Evolutionary conservation across 2,888 invertebrate genomes (phyloP), one percentile per base, ranked within the genome.

Genomic region (Leucophenga montana): DNA sequence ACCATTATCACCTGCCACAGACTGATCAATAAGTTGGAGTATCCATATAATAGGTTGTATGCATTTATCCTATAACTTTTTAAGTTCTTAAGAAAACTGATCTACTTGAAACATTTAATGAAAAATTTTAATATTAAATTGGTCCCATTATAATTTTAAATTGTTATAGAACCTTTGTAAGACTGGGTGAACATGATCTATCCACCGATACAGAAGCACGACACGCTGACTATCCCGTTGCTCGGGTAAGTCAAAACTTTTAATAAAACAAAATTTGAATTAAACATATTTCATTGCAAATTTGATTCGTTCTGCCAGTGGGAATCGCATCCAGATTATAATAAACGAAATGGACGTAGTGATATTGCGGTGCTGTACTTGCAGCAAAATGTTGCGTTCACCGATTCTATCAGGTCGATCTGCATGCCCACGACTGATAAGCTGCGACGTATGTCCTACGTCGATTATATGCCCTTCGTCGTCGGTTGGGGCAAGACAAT

Each of bases 331-430:
- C 78, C 86, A 0, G 44, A 78, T 0, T 88, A 89, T 46, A 83
- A 80, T 64, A 57, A 69, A 1, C 70, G 71, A 0, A 87, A 91
- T 22, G 93, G 91, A 78, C 92, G 91, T 59, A 94, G 94, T 79
- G 97, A 97, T 85, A 93, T 97, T 70, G 96, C 94, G 0, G 85
- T 97, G 1, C 86, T 97, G 0, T 91, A 91, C 70, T 87, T 96
- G 65, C 88, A 90, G 3, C 82, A 87, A 0, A 90, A 92, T 1
- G 91, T 93, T 0, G 77, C 88, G 1, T 92, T 92, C 71, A 89
- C 92, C 6, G 95, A 87, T 14, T 83, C 90, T 27, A 92, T 95
- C 66, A 89, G 89, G 74, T 95, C 95, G 0, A 92, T 96, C 75
- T 96, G 96, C 85, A 88, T 96, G 66, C 96, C 96, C 0, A 85